A percentile compares a stretch with the other conserved stretches of the same genome.
Conservation (phyloP, 2,797 vertebrate genomes). For the Manis crassicaudata region DNA sequence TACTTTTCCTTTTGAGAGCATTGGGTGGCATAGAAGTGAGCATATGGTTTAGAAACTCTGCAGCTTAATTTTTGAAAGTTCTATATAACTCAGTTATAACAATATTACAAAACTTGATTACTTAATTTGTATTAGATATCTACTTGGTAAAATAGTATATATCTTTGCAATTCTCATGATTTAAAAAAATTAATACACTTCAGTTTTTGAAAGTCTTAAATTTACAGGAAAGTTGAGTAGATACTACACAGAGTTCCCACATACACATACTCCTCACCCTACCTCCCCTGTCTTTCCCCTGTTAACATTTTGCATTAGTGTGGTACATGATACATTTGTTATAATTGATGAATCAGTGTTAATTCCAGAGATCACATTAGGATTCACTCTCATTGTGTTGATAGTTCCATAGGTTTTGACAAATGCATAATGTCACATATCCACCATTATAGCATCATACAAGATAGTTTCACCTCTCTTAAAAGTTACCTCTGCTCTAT, state of each 20-base stretch:
- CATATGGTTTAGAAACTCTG: neutral
- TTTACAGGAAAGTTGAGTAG: neutral
- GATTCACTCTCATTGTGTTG: neutral
- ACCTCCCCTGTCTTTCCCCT: neutral
- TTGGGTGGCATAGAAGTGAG: neutral
- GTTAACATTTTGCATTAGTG: neutral
- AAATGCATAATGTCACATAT: neutral
- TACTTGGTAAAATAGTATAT: neutral
- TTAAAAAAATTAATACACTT: neutral
- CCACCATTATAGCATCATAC: neutral
- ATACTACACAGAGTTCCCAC: neutral
- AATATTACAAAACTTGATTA: neutral
- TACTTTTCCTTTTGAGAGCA: neutral
- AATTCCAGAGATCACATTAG: neutral
- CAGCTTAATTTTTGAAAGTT: neutral
- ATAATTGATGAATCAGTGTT: neutral
- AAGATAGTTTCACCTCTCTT: neutral
- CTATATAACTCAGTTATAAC: neutral
- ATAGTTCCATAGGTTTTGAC: neutral
- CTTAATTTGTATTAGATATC: neutral
- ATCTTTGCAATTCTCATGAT: neutral
- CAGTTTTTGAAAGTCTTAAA: neutral
- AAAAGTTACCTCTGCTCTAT: neutral
- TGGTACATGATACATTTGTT: neutral
- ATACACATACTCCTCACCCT: neutral